These are phyloP conservation scores for Pseudorhiza aurosa DNA, from an alignment of 30 jellyfish, hydroid and myxozoan genomes.

Conservation along the genomic window DNA sequence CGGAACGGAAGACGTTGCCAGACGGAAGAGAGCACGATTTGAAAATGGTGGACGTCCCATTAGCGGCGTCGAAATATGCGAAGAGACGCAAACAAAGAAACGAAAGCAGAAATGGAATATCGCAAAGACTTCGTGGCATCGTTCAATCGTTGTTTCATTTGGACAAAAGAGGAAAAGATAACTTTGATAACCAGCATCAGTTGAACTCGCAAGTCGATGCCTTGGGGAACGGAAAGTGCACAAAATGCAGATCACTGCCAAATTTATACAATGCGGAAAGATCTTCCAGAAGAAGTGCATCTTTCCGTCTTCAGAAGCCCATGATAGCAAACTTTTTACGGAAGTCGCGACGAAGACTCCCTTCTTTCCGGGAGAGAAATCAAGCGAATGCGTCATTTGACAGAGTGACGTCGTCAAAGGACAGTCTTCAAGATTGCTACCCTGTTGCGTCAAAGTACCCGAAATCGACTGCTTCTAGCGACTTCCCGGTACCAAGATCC, in stretches of 20 bases:
- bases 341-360: constrained; percentile 12
- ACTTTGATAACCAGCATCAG: neutral
- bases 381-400: constrained; percentile 10
- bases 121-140: constrained; percentile 52
- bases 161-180: constrained; percentile 17
- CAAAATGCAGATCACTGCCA: constrained; percentile 46
- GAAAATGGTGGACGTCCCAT: neutral
- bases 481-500: constrained; percentile 10
- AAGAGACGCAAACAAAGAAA: neutral
- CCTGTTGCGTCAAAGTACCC: neutral
- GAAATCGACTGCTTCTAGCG: neutral
- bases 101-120: constrained; percentile 13
- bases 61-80: neutral
- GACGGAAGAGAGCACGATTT: neutral
- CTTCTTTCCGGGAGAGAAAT: constrained; percentile 12
- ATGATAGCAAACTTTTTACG: constrained; percentile 25
- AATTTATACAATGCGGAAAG: constrained; percentile 7
- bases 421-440: neutral
- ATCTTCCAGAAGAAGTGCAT: neutral
- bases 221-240: neutral
- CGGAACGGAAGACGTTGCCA: neutral
- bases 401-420: neutral
- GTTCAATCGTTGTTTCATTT: constrained; percentile 47
- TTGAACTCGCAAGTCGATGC: neutral
- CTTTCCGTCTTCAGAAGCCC: constrained; percentile 36